Percentiles rank a stretch among this genome's conserved stretches.
Conservation (phyloP, 2,888 invertebrate genomes). For the Perizoma affinitatum region DNA sequence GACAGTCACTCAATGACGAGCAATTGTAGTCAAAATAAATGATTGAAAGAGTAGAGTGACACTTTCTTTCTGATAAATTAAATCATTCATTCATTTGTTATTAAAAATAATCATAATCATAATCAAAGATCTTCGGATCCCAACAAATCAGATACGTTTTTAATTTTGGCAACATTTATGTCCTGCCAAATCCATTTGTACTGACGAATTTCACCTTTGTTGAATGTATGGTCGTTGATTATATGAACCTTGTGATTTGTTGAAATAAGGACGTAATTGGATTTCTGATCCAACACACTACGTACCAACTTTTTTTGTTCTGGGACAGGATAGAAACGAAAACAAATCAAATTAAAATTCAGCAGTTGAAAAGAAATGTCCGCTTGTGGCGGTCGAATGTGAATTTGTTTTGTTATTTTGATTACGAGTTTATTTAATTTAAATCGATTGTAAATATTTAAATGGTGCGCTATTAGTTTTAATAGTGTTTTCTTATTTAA, state of each 20-base stretch:
- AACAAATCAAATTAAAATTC: conserved; percentile 40
- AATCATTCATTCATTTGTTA: no score
- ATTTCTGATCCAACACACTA: no score
- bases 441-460: conserved; percentile 63
- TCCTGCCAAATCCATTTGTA: neutral
- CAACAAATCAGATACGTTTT: neutral
- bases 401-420: conserved; percentile 52
- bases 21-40: no score
- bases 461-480: conserved; percentile 59
- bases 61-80: no score
- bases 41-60: no score
- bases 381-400: conserved; percentile 57
- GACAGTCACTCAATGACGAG: no score
- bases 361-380: conserved; percentile 76
- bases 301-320: no score
- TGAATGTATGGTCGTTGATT: neutral
- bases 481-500: conserved; percentile 39
- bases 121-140: no score
- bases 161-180: neutral
- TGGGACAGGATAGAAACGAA: no score
- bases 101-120: no score
- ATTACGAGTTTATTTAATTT: conserved; percentile 78
- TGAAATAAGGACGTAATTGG: no score
- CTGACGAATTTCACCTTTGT: conserved; percentile 23
- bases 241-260: no score